Evolutionary conservation across 2,888 invertebrate species (phyloP), one percentile per base, ranked within the genome.

Genomic region (Morpho achilles): DNA sequence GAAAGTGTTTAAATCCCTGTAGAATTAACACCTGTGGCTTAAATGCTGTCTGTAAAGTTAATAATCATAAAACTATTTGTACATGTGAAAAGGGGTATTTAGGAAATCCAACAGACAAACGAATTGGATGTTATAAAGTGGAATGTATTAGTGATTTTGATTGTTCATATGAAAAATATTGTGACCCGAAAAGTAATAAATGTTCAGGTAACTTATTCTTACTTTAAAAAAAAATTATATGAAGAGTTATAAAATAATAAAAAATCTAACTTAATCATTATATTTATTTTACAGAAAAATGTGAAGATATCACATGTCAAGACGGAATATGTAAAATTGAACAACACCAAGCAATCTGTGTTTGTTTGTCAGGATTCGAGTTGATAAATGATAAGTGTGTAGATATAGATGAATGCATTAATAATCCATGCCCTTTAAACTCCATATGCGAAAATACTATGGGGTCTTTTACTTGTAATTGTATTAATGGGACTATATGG

Each of bases 81-180:
- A 91, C 92, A 43, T 97, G 97, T 77, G 95, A 96, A 45, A 92
- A 94, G 60, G 97, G 97, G 22, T 94, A 94, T 76, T 89, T 97
- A 41, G 97, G 97, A 7, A 96, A 97, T 85, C 94, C 96, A 5
- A 92, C 92, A 57, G 96, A 96, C 72, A 87, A 91, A 56, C 92
- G 92, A 53, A 92, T 96, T 54, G 97, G 97, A 43, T 97, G 97
- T 74, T 97, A 96, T 78, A 96, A 95, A 83, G 97, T 97, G 2
- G 97, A 97, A 84, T 98, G 97, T 80, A 87, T 95, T 1, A 93
- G 93, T 48, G 93, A 95, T 75, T 92, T 92, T 45, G 96, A 97
- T 68, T 97, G 97, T 73, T 84, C 94, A 3, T 80, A 74, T 42
- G 95, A 96, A 63, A 95, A 95, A 79, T 93, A 93, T 67, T 97